Evolutionary conservation across 2,797 vertebrate species (phyloP).

Genomic region (Dicrostonyx torquatus): DNA sequence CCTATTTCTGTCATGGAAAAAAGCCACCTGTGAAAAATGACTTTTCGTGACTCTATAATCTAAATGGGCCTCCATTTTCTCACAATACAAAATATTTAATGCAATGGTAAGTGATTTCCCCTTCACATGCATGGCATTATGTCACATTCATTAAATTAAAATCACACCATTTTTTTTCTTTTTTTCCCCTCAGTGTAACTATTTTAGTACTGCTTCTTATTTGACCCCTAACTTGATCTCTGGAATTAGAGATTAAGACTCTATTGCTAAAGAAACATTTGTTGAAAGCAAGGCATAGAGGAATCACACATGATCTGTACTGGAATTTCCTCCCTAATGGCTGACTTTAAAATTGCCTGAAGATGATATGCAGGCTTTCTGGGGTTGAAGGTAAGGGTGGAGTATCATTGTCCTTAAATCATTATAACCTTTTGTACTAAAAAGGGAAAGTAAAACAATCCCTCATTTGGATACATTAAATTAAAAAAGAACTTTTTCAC

Average conservation of each 20-base stretch:
- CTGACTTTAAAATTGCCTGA: neutral
- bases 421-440: neutral
- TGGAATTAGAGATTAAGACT: neutral
- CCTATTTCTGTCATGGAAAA: neutral
- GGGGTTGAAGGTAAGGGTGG: fast-evolving
- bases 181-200: neutral
- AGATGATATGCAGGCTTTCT: neutral
- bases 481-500: neutral
- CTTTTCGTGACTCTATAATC: neutral
- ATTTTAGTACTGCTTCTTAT: neutral
- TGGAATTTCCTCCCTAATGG: neutral
- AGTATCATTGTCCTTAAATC: neutral
- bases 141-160: neutral
- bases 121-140: neutral
- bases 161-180: no score
- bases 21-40: neutral
- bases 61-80: neutral
- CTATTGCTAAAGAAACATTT: neutral
- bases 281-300: neutral
- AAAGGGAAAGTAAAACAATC: neutral
- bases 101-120: no score
- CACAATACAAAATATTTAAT: neutral
- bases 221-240: neutral
- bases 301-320: neutral
- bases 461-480: neutral